Evolutionary conservation across 2,113 vertebrate genomes (phyloP).

Genomic region (Sigmodon hispidus): DNA sequence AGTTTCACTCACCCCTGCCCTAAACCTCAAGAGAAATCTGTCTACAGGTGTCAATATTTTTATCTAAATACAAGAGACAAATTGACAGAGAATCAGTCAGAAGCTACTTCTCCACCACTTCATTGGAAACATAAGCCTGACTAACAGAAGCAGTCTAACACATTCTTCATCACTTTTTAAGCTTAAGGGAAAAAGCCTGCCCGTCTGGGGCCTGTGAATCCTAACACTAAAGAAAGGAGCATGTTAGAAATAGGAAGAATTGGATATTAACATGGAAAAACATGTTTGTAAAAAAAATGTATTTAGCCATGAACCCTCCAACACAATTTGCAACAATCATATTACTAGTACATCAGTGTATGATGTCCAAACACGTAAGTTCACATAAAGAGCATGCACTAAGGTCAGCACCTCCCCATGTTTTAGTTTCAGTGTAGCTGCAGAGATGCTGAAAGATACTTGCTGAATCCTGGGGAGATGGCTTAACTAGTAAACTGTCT

Average conservation of each 20-base stretch:
- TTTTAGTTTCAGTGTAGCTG: background rate
- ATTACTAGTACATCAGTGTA: background rate
- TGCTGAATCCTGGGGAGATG: background rate
- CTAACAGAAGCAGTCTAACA: conserved; percentile 28
- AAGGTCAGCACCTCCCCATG: background rate
- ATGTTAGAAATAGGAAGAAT: conserved; percentile 51
- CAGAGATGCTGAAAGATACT: background rate
- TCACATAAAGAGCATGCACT: fast-evolving
- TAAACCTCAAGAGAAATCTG: conserved; percentile 26
- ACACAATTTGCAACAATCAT: background rate
- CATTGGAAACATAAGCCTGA: conserved; percentile 40
- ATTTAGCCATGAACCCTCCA: background rate
- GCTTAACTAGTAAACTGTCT: background rate
- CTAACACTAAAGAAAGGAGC: conserved; percentile 39
- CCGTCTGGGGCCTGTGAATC: background rate
- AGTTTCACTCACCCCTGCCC: background rate
- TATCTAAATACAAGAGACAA: conserved; percentile 66
- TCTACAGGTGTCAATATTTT: conserved; percentile 55
- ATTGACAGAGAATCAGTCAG: conserved; percentile 12
- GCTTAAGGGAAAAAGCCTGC: conserved; percentile 37
- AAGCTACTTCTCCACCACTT: conserved; percentile 51
- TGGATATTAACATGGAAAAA: background rate
- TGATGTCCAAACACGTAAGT: background rate
- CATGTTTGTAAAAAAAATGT: background rate
- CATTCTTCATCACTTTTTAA: conserved; percentile 67